Base-by-base conservation (phyloP, 2,113 vertebrate genomes). In the Melanerpes formicivorus region DNA sequence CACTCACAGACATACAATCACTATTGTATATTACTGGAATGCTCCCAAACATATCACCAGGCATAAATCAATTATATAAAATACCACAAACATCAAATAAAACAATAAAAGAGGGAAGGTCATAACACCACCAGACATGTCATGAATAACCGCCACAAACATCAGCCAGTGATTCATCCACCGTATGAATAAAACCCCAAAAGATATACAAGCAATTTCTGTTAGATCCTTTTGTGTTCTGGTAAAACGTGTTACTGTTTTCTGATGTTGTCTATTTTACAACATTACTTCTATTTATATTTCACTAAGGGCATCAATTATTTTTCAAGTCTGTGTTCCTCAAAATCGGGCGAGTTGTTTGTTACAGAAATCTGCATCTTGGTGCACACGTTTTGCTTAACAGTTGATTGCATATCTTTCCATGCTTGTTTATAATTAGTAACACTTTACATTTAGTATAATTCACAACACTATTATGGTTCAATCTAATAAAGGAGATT, bases 21-120 rank as follows among this genome's bases (percentile, higher is more conserved):
- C 93, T 92, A 88, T 92, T 95, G 94, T 95, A 96, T 95, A 94
- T 97, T 93, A 95, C 91, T 96, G 96, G 95, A 94, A 96, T 78
- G 84, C 90, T 96, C 86, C 87, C 92, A 95, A 96, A 96, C 76
- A 96, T 87, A 95, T 92, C 54, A 44, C 84, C 74, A 92, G 93
- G 79, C 92, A 94, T 96, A 96, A 97, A 97, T 98, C 97, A 97
- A 97, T 97, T 97, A 96, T 97, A 97, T 97, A 95, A 93, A 97
- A 97, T 97, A 96, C 93, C 92, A 96, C 92, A 93, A 96, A 93
- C 95, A 96, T 97, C 93, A 96, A 95, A 95, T 96, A 97, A 96
- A 88, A 95, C 96, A 98, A 97, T 97, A 96, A 97, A 96, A 97
- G 91, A 93, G 94, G 91, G 96, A 96, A 95, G 95, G 94, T 97